Conservation (phyloP, 2,888 invertebrate genomes). For the Nudaria mundana region DNA sequence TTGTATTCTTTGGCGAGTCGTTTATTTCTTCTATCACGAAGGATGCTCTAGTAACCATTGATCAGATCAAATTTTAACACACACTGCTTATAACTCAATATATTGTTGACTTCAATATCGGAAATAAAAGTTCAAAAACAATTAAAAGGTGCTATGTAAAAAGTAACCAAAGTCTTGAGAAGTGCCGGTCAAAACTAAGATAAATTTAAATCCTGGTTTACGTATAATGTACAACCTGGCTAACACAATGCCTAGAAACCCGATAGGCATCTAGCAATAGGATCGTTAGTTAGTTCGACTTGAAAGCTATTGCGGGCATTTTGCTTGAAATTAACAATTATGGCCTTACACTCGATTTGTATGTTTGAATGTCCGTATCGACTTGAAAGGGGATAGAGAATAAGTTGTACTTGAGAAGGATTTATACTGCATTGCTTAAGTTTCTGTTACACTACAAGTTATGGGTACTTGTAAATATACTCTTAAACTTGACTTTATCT, state of each 20-base stretch:
- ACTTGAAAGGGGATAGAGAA: conserved; percentile 39
- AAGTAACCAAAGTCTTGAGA: no score
- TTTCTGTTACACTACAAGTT: conserved; percentile 27
- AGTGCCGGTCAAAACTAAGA: no score
- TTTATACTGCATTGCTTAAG: conserved; percentile 28
- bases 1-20: no score
- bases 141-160: no score
- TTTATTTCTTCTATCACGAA: no score
- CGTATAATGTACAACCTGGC: conserved; percentile 27
- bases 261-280: conserved; percentile 77
- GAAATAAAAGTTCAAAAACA: no score
- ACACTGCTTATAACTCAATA: no score
- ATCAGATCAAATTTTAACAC: no score
- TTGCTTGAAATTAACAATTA: conserved; percentile 78
- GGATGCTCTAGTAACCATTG: no score
- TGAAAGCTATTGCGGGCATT: conserved; percentile 72
- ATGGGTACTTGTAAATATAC: conserved; percentile 15
- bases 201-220: conserved; percentile 24
- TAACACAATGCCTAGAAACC: conserved; percentile 61
- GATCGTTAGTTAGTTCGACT: conserved; percentile 74
- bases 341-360: conserved; percentile 68
- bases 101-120: no score
- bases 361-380: conserved; percentile 45
- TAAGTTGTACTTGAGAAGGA: conserved; percentile 37
- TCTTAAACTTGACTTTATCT: conserved; percentile 4